Base-by-base conservation (phyloP, 2,113 vertebrate species). In the Lathamus discolor region DNA sequence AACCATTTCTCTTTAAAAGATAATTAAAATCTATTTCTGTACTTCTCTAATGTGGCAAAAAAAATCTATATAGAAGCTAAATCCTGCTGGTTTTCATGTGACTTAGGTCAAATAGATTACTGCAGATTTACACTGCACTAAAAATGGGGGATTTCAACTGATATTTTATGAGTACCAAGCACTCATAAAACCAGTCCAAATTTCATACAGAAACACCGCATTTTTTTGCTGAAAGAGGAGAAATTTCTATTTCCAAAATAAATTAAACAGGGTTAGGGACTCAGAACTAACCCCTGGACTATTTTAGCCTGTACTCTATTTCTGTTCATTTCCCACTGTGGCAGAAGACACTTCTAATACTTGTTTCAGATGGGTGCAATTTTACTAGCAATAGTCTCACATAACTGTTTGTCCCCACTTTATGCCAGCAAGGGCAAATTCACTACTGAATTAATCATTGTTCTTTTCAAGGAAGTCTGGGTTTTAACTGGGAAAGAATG, bases 21-120 rank as follows among this genome's bases (percentile, higher is more conserved):
- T 75, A 91, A 91, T 92, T 91, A 83, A 94, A 70, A 95, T 76
- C 48, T 90, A 86, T 90, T 90, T 80, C 68, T 64, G 17, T 85
- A n/a, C 27, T 57, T 78, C 52, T 78, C 41, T 83, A 31, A 55
- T 66, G 69, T 16, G 29, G 17, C 11, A 44, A 61, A 64, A 64
- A 84, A 55, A 33, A 44, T 84, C 72, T 24, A 24, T 72, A 66
- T 3, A 61, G 62, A 86, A 92, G 61, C 24, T 81, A 54, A 83
- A 68, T 82, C 73, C 46, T 91, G 29, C 62, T 88, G 62, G 0
- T 9, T 87, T 94, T 84, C 62, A 37, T 80, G 69, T 64, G 55
- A 33, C 43, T 95, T 63, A 52, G 57, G 51, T 78, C 52, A 77
- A 82, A 87, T 23, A 89, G 88, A 74, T 85, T 85, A 28, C 29